A percentile compares a stretch with the other conserved stretches of the same genome.
Conservation (phyloP, 2,113 vertebrate species). For the Brachypteracias leptosomus region DNA sequence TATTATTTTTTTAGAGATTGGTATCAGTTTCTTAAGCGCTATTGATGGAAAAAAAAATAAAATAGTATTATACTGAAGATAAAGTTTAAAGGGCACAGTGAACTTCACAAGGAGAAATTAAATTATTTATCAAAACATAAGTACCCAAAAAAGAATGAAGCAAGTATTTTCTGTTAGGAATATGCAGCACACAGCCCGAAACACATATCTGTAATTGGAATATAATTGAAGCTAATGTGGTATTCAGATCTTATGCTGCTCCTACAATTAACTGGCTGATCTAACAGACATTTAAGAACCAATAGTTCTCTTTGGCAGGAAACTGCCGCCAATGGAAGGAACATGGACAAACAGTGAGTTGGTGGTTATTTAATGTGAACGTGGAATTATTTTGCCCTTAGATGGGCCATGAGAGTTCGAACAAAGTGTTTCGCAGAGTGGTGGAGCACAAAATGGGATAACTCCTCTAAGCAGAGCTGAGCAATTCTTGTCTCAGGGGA, state of each 20-base stretch:
- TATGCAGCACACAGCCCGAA: background rate
- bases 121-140: background rate
- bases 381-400: background rate
- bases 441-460: background rate
- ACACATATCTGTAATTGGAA: background rate
- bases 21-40: background rate
- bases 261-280: background rate
- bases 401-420: background rate
- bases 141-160: background rate
- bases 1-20: background rate
- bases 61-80: accelerated
- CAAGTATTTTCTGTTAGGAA: background rate
- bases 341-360: background rate
- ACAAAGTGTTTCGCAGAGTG: background rate
- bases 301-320: background rate
- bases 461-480: background rate
- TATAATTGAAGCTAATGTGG: background rate
- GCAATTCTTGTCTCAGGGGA: background rate
- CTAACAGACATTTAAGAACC: background rate
- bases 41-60: background rate
- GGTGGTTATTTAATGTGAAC: background rate
- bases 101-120: background rate
- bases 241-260: background rate
- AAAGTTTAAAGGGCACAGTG: background rate
- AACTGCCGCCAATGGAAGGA: background rate